Evolutionary conservation across 2,113 vertebrate genomes (phyloP).

Genomic region (Peucedramus taeniatus): DNA sequence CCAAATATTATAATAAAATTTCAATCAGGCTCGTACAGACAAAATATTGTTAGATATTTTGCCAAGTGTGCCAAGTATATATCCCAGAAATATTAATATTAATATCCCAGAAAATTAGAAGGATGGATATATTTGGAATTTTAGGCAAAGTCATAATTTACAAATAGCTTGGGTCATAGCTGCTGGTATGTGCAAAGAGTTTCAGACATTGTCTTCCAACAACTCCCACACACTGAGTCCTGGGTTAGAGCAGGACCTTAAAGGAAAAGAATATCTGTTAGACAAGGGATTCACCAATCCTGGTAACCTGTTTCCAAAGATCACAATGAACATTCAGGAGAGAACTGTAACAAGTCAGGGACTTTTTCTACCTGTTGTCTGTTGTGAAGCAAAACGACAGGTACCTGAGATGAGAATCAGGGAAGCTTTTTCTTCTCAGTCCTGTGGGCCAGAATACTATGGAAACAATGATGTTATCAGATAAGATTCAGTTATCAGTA

Average conservation of each 20-base stretch:
- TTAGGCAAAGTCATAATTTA: background rate
- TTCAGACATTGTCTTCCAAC: background rate
- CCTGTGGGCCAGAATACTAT: background rate
- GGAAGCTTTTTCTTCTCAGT: background rate
- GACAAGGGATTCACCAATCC: background rate
- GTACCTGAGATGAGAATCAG: background rate
- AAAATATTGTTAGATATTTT: too few species aligned
- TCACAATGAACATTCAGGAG: background rate
- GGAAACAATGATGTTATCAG: background rate
- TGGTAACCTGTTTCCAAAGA: background rate
- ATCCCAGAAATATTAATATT: too few species aligned
- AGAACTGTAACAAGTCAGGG: background rate
- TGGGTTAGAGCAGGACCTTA: background rate
- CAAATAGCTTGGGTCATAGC: background rate
- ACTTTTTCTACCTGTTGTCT: background rate
- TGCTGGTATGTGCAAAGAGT: background rate
- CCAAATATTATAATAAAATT: background rate
- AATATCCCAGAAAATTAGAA: background rate
- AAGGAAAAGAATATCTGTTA: background rate
- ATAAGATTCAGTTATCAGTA: background rate
- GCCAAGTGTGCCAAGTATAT: too few species aligned
- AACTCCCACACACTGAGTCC: background rate
- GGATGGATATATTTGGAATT: background rate
- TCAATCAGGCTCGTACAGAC: accelerated
- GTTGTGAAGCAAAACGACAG: background rate